Evolutionary conservation across 2,888 invertebrate genomes (phyloP).

Genomic region (Drosophila subsilvestris): DNA sequence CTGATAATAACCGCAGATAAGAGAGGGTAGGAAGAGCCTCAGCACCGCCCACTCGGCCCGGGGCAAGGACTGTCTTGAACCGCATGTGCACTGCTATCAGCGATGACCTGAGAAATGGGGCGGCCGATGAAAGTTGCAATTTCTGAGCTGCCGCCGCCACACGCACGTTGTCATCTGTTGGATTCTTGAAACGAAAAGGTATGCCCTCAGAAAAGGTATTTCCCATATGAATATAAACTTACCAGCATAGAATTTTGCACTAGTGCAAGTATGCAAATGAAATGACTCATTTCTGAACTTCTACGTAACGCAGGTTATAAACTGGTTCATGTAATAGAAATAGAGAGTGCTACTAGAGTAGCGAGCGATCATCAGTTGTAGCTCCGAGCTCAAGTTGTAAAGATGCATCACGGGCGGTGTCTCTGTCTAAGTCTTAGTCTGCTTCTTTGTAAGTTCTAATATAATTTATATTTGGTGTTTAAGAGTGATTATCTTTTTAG

Average conservation of each 20-base stretch:
- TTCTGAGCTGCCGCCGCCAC: neutral
- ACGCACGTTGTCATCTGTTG: neutral
- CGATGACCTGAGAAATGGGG: conserved; percentile 62
- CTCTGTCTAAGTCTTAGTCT: conserved; percentile 2
- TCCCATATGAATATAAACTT: no score
- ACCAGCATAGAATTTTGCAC: neutral
- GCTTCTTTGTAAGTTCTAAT: conserved; percentile 1
- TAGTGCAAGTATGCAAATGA: no score
- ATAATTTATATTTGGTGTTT: neutral
- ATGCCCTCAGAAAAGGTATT: neutral
- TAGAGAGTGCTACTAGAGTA: neutral
- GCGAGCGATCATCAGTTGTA: conserved; percentile 23
- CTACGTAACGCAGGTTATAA: no score
- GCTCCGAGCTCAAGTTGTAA: conserved; percentile 3
- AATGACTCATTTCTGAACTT: neutral
- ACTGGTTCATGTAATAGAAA: no score
- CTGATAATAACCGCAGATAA: conserved; percentile 69
- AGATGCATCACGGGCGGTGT: conserved; percentile 27
- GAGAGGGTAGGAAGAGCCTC: conserved; percentile 9
- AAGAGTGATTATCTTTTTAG: conserved; percentile 2
- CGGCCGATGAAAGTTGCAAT: conserved; percentile 1
- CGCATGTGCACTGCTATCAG: conserved; percentile 55
- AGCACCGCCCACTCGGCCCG: conserved; percentile 15
- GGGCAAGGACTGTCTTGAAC: conserved; percentile 20
- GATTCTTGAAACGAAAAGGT: neutral